Base-by-base conservation (phyloP, 2,797 vertebrate species). In the Xenopus petersii region DNA sequence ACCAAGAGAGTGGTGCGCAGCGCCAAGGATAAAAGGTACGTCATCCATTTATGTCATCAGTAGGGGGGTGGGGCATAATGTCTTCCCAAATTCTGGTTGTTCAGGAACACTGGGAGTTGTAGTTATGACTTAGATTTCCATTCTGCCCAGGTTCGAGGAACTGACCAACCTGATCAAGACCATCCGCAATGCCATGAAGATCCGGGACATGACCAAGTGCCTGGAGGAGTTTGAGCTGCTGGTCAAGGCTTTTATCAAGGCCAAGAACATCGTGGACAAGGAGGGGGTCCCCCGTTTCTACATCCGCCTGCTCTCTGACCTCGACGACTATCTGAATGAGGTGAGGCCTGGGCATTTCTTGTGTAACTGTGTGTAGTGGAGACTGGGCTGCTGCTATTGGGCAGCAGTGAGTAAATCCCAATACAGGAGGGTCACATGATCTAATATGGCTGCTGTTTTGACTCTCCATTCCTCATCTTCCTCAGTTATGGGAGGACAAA, bases 161-260 rank as follows among this genome's bases (percentile, higher is more conserved):
- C 83, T 97, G 79, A 96, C 94, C 17, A 97, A 96, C 85, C 83
- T 95, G 61, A 97, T 97, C 80, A 94, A 95, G 80, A 96, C 95
- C 1, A 96, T 98, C 79, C 93, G 94, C 26, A 97, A 97, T 79
- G 95, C 95, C 66, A 98, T 98, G 95, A 97, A 98, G 89, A 97
- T 98, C 78, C 89, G 94, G 1, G 95, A 98, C 86, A 94, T 98
- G 86, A 88, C 95, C 67, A 95, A 95, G 81, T 96, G 95, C 85
- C 81, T 98, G 75, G 95, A 98, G 86, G 95, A 98, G 82, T 98
- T 98, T 84, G 95, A 98, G 83, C 91, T 94, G 84, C 81, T 98
- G 51, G 94, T 93, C 81, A 93, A 93, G 84, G 95, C 95, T 0
- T 98, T 94, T 77, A 84, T 93, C 67, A 98, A 98, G 86, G 95